Percentiles rank a stretch among this genome's conserved stretches.
Conservation (phyloP, 2,888 invertebrate genomes). For the Megalurothrips usitatus region DNA sequence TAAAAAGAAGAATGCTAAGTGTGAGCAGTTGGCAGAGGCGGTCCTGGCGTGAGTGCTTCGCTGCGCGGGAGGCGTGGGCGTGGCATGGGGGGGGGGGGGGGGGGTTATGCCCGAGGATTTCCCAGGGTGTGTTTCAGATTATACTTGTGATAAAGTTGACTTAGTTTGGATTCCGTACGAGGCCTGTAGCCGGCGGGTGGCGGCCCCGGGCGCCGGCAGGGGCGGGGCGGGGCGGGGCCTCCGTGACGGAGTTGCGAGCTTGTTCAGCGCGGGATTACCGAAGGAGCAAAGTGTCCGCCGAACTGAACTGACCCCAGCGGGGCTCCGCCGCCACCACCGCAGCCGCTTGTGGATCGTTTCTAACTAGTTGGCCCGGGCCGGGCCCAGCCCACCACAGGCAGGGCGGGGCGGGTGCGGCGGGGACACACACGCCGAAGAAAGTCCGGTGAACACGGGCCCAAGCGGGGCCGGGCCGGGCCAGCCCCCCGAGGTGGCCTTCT, state of each 20-base stretch:
- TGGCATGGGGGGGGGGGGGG: neutral
- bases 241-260: neutral
- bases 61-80: no score
- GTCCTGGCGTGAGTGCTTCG: no score
- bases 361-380: neutral
- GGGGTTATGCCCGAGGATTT: neutral
- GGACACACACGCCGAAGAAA: no score
- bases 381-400: no score
- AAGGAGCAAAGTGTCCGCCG: neutral
- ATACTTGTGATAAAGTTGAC: slow-evolving; percentile 2
- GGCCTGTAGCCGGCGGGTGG: neutral
- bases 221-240: neutral
- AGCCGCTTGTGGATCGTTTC: neutral
- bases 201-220: neutral
- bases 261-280: neutral
- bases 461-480: no score
- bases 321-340: neutral
- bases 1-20: no score
- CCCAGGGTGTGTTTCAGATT: slow-evolving; percentile 4
- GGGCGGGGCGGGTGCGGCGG: no score
- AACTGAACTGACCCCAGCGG: neutral
- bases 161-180: neutral
- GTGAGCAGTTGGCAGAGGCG: no score
- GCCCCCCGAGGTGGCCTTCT: no score
- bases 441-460: no score